phyloP scores from a whole-genome alignment of 2,888 invertebrate genomes.

The Helicoverpa assulta region DNA sequence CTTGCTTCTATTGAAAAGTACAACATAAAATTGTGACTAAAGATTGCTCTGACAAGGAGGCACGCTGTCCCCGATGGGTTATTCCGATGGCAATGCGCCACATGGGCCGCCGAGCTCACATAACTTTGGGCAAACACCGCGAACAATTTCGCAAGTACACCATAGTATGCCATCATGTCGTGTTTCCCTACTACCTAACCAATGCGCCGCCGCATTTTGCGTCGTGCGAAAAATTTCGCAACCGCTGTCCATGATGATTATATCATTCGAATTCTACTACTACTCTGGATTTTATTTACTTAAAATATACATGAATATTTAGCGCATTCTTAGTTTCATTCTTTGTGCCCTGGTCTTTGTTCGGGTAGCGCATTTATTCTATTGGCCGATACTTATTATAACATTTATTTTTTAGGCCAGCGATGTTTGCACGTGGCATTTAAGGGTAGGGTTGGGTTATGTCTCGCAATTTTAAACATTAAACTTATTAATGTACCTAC shows the following conservation, averaged over 20 bases:
- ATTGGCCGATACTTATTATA: too few relatives aligned
- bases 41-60: background rate
- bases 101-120: conserved; percentile 27
- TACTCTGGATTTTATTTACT: background rate
- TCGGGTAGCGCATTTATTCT: too few relatives aligned
- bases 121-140: conserved; percentile 51
- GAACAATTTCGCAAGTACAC: conserved; percentile 54
- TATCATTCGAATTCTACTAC: conserved; percentile 43
- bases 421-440: too few relatives aligned
- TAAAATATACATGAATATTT: background rate
- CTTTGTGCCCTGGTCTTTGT: too few relatives aligned
- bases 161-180: conserved; percentile 42
- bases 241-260: conserved; percentile 53
- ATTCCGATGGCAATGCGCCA: conserved; percentile 49
- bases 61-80: conserved; percentile 34
- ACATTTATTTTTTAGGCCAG: too few relatives aligned
- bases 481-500: too few relatives aligned
- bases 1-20: background rate
- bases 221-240: conserved; percentile 43
- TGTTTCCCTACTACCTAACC: conserved; percentile 51
- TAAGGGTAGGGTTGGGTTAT: too few relatives aligned
- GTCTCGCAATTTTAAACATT: too few relatives aligned
- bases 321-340: background rate
- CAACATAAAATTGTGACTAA: background rate
- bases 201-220: conserved; percentile 40